Evolutionary conservation across 2,113 vertebrate genomes (phyloP), one percentile per base, ranked within the genome.

Genomic region (Cryptoleucopteryx plumbea): DNA sequence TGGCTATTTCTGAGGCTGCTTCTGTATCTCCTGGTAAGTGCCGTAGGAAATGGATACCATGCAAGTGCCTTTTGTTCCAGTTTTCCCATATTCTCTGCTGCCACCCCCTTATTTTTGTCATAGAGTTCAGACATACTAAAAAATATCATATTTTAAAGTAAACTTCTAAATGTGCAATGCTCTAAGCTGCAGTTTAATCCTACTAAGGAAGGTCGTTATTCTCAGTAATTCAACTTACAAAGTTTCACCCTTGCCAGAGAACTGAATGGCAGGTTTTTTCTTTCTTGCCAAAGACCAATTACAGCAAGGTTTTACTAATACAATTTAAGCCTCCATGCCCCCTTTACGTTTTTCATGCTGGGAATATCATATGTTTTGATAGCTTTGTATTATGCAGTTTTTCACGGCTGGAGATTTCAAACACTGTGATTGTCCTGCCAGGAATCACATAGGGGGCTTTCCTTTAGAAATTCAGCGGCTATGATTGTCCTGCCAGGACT

Each of bases 291-390:
- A 95, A 73, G 77, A 78, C 75, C 73, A 74, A 96, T 95, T 94
- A 94, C 62, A 94, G 66, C 77, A 95, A 88, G 45, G n/a, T 93
- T 94, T 97, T 93, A 65, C 65, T 92, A 97, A 97, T 61, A 74
- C 82, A 90, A 27, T 88, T 88, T 91, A 97, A 96, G 72, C 84
- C 42, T 94, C 58, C 43, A 20, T 90, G 66, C 66, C 48, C 43
- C 66, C 82, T 97, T 93, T 91, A 90, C 36, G 2, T 94, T 96
- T 94, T 85, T 91, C 87, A 71, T 91, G 87, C 91, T 93, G 94
- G 75, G 94, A 96, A 85, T 92, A 97, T 87, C 26, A 47, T 93
- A 86, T 96, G 96, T 97, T 97, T 97, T 95, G 94, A 97, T 97
- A 96, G 85, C 63, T 96, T 91, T 85, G 36, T 50, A 94, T 97